Percentiles rank a stretch among this genome's conserved stretches.
phyloP scores from a whole-genome alignment of 2,888 invertebrate species.

The Brachyopa scutellaris region DNA sequence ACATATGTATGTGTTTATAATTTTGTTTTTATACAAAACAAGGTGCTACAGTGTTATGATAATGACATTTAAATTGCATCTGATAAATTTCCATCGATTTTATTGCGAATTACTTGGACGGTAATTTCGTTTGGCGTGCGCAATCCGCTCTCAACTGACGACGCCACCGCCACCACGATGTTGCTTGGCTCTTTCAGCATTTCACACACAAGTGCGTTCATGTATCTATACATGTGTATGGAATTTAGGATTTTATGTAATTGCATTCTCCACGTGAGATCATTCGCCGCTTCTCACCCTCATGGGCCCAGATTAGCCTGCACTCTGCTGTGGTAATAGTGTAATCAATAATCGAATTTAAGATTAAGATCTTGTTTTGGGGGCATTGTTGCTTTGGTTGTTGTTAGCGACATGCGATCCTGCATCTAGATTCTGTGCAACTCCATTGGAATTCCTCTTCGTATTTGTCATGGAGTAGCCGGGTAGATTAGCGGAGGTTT shows the following conservation, averaged over 20 bases:
- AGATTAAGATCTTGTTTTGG: slow-evolving; percentile 80
- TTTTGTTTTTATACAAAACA: slow-evolving; percentile 50
- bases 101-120: slow-evolving; percentile 53
- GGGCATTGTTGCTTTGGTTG: slow-evolving; percentile 27
- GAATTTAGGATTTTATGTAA: slow-evolving; percentile 27
- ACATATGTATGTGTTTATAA: neutral
- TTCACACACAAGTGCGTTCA: slow-evolving; percentile 26
- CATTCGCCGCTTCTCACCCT: slow-evolving; percentile 1
- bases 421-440: slow-evolving; percentile 38
- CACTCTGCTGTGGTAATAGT: slow-evolving; percentile 68
- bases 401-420: slow-evolving; percentile 59
- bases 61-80: slow-evolving; percentile 76
- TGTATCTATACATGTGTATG: slow-evolving; percentile 40
- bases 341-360: slow-evolving; percentile 81
- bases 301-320: slow-evolving; percentile 15
- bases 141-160: slow-evolving; percentile 12
- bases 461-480: neutral
- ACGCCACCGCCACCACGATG: slow-evolving; percentile 3
- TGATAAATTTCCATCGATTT: slow-evolving; percentile 59
- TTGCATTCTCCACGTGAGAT: slow-evolving; percentile 58
- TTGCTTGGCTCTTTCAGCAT: slow-evolving; percentile 7
- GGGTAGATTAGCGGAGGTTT: slow-evolving; percentile 15
- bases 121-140: slow-evolving; percentile 51
- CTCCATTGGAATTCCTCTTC: slow-evolving; percentile 44
- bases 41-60: slow-evolving; percentile 73